These are phyloP conservation scores for Euura saliciscinereae DNA, from an alignment of 1,140 invertebrate genomes.

Conservation along the genomic window DNA sequence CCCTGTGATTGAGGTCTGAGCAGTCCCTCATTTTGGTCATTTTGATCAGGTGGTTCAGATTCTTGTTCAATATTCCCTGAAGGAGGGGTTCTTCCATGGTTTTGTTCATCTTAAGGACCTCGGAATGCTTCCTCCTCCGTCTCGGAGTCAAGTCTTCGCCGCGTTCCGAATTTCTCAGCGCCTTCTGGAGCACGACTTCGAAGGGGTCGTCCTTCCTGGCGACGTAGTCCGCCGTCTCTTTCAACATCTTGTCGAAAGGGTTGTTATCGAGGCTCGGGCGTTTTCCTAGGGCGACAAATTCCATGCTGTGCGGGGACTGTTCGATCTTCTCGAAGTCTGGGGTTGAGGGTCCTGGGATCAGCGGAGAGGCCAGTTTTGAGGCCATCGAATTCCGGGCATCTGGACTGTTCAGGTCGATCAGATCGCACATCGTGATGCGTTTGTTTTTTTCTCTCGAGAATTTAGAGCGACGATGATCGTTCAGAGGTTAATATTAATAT, in stretches of 20 bases:
- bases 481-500: background rate
- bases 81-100: conserved; percentile 32
- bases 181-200: conserved; percentile 43
- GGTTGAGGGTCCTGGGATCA: conserved; percentile 39
- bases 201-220: conserved; percentile 48
- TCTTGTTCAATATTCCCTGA: conserved; percentile 6
- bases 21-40: background rate
- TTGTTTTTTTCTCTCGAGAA: background rate
- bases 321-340: background rate
- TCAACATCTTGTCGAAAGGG: conserved; percentile 46
- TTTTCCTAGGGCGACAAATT: conserved; percentile 16
- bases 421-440: conserved; percentile 36
- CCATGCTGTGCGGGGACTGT: conserved; percentile 8
- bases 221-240: conserved; percentile 42
- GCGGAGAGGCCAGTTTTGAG: conserved; percentile 36
- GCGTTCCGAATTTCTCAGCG: conserved; percentile 24
- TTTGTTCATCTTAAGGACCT: conserved; percentile 39
- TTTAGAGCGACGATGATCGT: background rate
- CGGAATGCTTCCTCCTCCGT: conserved; percentile 14
- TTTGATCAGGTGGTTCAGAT: conserved; percentile 10
- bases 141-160: conserved; percentile 27
- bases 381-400: conserved; percentile 17
- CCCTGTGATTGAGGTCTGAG: conserved; percentile 12
- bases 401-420: conserved; percentile 46
- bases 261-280: conserved; percentile 43